phyloP scores from a whole-genome alignment of 2,113 vertebrate species.

The Cavia porcellus region DNA sequence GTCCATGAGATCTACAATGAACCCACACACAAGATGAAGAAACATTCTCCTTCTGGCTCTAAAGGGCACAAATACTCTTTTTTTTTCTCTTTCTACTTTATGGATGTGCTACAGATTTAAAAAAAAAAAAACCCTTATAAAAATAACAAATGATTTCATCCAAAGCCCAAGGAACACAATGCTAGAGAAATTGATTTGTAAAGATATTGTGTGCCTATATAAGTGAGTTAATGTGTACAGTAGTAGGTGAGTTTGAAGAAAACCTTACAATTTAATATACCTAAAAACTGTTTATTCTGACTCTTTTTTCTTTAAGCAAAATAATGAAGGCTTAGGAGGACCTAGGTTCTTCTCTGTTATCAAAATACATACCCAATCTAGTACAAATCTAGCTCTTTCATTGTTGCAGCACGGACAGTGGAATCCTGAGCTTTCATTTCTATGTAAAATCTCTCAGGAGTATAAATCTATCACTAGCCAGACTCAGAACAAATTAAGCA shows the following conservation, averaged over 20 bases:
- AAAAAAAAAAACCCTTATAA: neutral
- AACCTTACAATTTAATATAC: neutral
- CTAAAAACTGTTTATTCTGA: neutral
- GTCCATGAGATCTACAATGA: neutral
- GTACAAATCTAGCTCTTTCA: neutral
- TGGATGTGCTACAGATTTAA: neutral
- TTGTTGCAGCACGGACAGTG: neutral
- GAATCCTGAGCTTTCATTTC: neutral
- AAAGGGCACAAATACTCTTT: constrained; percentile 21
- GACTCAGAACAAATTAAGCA: neutral
- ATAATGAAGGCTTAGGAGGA: neutral
- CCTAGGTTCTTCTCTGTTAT: neutral
- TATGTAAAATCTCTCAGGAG: neutral
- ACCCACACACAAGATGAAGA: neutral
- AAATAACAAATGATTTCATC: neutral
- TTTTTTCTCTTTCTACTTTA: constrained; percentile 3
- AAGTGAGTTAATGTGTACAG: neutral
- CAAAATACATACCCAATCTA: neutral
- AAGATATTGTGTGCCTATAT: neutral
- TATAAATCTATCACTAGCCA: neutral
- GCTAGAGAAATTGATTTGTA: neutral
- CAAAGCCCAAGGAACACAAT: neutral
- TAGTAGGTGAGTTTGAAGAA: neutral
- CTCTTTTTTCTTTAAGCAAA: neutral
- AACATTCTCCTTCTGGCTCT: neutral